Base-by-base conservation (phyloP, 2,797 vertebrate species). In the Myripristis jacobus region DNA sequence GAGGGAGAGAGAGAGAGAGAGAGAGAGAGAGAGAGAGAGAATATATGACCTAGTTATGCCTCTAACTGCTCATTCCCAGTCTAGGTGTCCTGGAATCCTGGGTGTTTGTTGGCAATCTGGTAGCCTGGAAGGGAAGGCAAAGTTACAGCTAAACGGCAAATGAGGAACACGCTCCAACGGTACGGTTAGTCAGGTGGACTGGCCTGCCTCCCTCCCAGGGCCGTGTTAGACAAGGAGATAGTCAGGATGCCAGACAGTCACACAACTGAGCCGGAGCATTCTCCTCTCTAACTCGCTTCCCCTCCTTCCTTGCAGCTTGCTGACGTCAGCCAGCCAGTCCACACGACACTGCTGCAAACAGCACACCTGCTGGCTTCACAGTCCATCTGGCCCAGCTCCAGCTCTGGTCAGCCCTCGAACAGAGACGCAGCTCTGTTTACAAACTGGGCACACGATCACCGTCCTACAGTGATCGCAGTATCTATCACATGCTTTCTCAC, bases 321-420 rank as follows among this genome's bases (percentile, higher is more conserved):
- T 92, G 90, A 93, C 90, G 87, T 94, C 91, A 94, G 77, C 80
- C 83, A 67, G 65, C 70, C 75, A 80, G 75, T 87, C 74, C 81
- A 85, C 89, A 86, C 80, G 74, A 84, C 88, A 84, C 84, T 91
- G 87, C 91, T 88, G 91, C 90, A 92, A 89, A 90, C 88, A 70
- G 83, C 83, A 89, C 89, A 93, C 92, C 92, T 93, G 91, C 92
- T 90, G 88, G 85, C 80, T 87, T 85, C 87, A 63, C 78, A 69
- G 73, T 75, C 80, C 84, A 78, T 81, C 88, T 90, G 87, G 89
- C 87, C 75, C 67, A 27, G 64, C 76, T 87, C 87, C 84, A 85
- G 84, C 79, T 78, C 81, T 82, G 81, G 84, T 78, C 84, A 43
- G 80, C 83, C 76, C 79, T 66, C 73, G 1, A 83, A 73, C 81